A percentile compares a stretch with the other conserved stretches of the same genome.
phyloP scores from a whole-genome alignment of 1,140 invertebrate genomes.

The Theocolax elegans region DNA sequence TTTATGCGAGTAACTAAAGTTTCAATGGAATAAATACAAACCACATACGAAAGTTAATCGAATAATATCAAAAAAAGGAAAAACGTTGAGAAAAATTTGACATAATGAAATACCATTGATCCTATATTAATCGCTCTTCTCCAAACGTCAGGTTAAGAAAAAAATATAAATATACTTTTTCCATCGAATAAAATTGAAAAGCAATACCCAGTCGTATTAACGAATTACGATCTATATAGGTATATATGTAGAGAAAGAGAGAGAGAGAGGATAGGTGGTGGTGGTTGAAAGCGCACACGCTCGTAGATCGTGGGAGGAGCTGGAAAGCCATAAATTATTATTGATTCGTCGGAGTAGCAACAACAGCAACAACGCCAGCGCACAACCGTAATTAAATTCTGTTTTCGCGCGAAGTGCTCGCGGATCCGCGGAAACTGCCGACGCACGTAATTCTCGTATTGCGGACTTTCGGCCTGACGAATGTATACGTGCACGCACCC shows the following conservation, averaged over 20 bases:
- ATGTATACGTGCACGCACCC: background rate
- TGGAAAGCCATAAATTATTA: slow-evolving; percentile 36
- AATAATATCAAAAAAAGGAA: too few relatives aligned
- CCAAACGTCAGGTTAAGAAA: too few relatives aligned
- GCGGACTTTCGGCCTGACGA: background rate
- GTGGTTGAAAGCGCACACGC: too few relatives aligned
- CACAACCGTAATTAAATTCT: slow-evolving; percentile 34
- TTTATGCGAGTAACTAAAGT: too few relatives aligned
- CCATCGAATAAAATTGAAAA: slow-evolving; percentile 23
- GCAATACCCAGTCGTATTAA: background rate
- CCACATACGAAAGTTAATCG: too few relatives aligned
- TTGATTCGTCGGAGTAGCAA: slow-evolving; percentile 18
- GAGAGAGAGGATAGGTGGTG: too few relatives aligned
- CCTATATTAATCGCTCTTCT: too few relatives aligned
- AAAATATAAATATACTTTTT: too few relatives aligned
- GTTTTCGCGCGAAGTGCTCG: slow-evolving; percentile 26
- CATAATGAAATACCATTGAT: too few relatives aligned
- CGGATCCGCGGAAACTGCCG: slow-evolving; percentile 9
- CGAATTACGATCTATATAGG: background rate
- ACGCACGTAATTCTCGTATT: slow-evolving; percentile 16
- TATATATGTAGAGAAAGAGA: background rate
- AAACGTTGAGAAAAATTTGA: too few relatives aligned
- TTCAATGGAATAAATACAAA: too few relatives aligned
- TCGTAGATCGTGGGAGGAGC: background rate
- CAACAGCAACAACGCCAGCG: background rate